A percentile compares a stretch with the other conserved stretches of the same genome.
Evolutionary conservation across 1,140 invertebrate genomes (phyloP).

Genomic region (Drosophila subobscura): DNA sequence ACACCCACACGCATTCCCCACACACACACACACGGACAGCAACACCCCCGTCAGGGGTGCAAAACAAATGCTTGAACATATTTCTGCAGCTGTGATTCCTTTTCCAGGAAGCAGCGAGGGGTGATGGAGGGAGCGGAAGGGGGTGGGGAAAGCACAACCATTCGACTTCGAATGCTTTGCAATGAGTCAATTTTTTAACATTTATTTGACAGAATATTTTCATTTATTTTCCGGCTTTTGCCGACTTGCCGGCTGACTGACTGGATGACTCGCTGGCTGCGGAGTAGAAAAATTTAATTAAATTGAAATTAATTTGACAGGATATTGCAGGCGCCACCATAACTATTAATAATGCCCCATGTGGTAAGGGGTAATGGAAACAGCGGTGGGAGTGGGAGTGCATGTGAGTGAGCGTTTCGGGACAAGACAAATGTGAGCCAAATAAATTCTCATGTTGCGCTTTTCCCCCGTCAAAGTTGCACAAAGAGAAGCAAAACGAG

Average conservation of each 20-base stretch:
- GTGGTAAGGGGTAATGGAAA: conserved; percentile 11
- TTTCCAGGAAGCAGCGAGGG: conserved; percentile 24
- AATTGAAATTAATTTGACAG: conserved; percentile 82
- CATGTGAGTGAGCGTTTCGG: conserved; percentile 34
- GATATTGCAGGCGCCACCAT: conserved; percentile 66
- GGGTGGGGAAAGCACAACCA: not conserved
- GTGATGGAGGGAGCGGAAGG: too few relatives aligned
- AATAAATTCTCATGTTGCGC: conserved; percentile 81
- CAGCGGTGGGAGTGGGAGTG: conserved; percentile 24
- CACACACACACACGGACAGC: conserved; percentile 5
- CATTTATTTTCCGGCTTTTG: conserved; percentile 64
- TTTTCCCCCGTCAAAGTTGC: conserved; percentile 74
- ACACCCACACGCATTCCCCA: not conserved
- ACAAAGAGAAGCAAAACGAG: conserved; percentile 36
- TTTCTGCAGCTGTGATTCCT: conserved; percentile 78
- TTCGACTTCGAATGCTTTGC: conserved; percentile 40
- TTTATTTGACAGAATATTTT: conserved; percentile 81
- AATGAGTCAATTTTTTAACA: conserved; percentile 83
- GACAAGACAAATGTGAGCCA: conserved; percentile 75
- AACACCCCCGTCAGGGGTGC: conserved; percentile 32
- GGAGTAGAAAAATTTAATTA: conserved; percentile 73
- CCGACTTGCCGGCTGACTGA: not conserved
- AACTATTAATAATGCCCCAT: conserved; percentile 78
- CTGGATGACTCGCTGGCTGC: not conserved
- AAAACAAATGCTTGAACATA: conserved; percentile 77